These are phyloP conservation scores for Halictus ligatus DNA, from an alignment of 2,888 invertebrate genomes.

Conservation along the genomic window DNA sequence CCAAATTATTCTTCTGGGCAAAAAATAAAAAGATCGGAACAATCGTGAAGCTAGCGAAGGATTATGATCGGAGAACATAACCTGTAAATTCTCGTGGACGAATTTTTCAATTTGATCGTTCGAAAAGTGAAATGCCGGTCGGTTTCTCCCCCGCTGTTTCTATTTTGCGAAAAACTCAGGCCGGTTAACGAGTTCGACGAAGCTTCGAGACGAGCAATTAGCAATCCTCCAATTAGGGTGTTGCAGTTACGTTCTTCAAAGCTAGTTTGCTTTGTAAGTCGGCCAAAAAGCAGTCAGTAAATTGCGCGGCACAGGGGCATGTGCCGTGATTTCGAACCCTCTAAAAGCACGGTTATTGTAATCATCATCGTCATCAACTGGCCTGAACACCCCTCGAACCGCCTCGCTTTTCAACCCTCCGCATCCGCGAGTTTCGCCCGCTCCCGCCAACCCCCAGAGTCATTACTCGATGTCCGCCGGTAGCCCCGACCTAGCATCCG, in stretches of 20 bases:
- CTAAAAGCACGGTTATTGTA: conserved; percentile 79
- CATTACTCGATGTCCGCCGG: conserved; percentile 83
- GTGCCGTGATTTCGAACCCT: conserved; percentile 70
- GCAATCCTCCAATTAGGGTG: conserved; percentile 37
- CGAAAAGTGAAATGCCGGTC: background rate
- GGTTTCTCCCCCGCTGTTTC: background rate
- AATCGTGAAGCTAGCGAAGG: too few species aligned
- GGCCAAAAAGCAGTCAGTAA: conserved; percentile 42
- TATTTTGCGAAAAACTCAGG: background rate
- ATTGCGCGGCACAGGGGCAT: conserved; percentile 47
- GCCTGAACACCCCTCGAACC: conserved; percentile 57
- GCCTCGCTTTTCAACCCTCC: conserved; percentile 61
- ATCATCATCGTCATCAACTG: conserved; percentile 75
- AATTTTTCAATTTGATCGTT: background rate
- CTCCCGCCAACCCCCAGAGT: conserved; percentile 81
- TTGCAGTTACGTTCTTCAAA: conserved; percentile 35
- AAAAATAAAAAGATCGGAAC: too few species aligned
- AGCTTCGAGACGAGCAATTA: conserved; percentile 25
- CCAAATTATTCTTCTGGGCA: background rate
- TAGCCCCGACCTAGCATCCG: conserved; percentile 77
- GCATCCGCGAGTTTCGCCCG: conserved; percentile 74
- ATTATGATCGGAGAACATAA: too few species aligned
- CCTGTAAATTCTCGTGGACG: too few species aligned
- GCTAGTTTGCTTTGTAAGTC: conserved; percentile 44
- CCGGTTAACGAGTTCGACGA: background rate